phyloP scores from a whole-genome alignment of 2,888 invertebrate genomes.

The Erebia epiphron region DNA sequence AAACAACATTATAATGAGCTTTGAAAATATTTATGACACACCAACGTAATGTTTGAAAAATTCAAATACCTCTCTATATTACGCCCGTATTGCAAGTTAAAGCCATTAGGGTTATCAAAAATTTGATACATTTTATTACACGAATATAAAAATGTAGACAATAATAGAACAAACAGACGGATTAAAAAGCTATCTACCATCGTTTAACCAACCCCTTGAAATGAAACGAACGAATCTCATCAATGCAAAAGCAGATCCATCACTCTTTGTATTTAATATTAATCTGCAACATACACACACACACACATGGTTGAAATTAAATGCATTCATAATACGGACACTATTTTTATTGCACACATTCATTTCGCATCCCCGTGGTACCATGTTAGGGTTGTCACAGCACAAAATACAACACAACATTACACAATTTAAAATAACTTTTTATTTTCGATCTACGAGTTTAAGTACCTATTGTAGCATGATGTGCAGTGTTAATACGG shows the following conservation, averaged over 20 bases:
- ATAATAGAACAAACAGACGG: constrained; percentile 13
- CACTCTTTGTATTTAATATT: constrained; percentile 33
- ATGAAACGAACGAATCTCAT: constrained; percentile 29
- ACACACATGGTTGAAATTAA: constrained; percentile 13
- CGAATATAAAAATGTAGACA: neutral
- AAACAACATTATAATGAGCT: constrained; percentile 1
- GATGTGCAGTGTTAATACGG: no score
- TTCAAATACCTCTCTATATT: neutral
- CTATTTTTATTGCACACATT: constrained; percentile 21
- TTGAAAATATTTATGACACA: neutral
- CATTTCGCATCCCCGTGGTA: constrained; percentile 6
- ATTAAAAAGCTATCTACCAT: constrained; percentile 19
- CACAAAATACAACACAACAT: no score
- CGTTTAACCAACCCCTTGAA: constrained; percentile 17
- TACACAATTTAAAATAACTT: no score
- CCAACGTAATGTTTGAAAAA: neutral
- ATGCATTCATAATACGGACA: constrained; percentile 12
- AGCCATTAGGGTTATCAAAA: no score
- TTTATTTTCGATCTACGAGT: no score
- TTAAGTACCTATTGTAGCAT: no score
- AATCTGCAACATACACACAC: constrained; percentile 27
- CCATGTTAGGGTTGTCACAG: constrained; percentile 11
- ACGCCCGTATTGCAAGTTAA: neutral
- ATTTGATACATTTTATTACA: no score
- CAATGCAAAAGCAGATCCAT: constrained; percentile 27